Conservation (phyloP, 2,113 vertebrate species). For the Lonchura striata region DNA sequence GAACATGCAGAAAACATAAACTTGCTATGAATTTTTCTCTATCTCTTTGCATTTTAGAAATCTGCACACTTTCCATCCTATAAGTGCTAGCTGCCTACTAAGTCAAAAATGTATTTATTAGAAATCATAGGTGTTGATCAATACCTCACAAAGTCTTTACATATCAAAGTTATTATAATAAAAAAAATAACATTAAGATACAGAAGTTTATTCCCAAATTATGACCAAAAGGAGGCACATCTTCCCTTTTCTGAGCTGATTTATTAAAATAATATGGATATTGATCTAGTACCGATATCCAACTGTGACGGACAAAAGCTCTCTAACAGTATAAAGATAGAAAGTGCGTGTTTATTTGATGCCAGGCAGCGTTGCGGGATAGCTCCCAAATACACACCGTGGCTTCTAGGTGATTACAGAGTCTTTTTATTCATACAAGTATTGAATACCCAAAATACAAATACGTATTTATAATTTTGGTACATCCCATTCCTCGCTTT, state of each 20-base stretch:
- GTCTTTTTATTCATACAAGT: too few species aligned
- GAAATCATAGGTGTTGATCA: neutral
- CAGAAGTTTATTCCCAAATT: neutral
- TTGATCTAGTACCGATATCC: too few species aligned
- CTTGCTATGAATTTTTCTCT: neutral
- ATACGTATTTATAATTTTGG: too few species aligned
- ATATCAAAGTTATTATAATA: neutral
- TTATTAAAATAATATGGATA: too few species aligned
- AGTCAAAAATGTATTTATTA: neutral
- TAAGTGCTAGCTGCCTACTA: neutral
- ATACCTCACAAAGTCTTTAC: neutral
- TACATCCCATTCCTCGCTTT: too few species aligned
- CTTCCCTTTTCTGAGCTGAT: neutral
- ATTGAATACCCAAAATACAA: too few species aligned
- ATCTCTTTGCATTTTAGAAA: neutral
- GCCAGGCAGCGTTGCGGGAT: too few species aligned
- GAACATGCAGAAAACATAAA: slow-evolving; percentile 8
- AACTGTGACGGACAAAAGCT: too few species aligned
- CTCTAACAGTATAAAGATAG: too few species aligned
- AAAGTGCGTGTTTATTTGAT: too few species aligned
- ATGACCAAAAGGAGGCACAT: neutral
- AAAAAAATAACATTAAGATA: neutral
- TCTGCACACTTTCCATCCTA: neutral
- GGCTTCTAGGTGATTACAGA: too few species aligned
- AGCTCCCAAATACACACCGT: too few species aligned